Base-by-base conservation (phyloP, 2,888 invertebrate genomes). In the Dendrolimus pini region DNA sequence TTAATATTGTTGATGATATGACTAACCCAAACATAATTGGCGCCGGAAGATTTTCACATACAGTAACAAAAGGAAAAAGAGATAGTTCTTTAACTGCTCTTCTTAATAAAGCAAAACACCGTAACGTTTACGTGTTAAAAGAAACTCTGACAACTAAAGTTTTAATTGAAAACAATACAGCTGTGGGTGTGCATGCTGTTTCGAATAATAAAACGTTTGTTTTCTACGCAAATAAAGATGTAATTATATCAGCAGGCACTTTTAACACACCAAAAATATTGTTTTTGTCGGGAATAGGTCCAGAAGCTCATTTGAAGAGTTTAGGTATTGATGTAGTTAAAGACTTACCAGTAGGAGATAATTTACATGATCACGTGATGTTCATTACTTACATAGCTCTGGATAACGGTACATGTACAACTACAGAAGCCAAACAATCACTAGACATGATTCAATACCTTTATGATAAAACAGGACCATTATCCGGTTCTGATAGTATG, bases 301-400 rank as follows among this genome's bases (percentile, higher is more conserved):
- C 85, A 0, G 75, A 71, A 57, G 60, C 75, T 0, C 75, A 78
- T 59, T 69, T 88, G 18, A 58, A 73, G 2, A 60, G 74, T 0
- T 54, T 83, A 6, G 74, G 66, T 0, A 77, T 87, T 41, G 63
- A 75, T 0, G 66, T 82, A 0, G 63, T 79, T 0, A 60, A 71
- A 58, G 80, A 87, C 56, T 64, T 85, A 53, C 84, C 88, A 0
- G 85, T 88, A 0, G 88, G 88, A 1, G 71, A 79, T 10, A 86
- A 87, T 59, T 70, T 87, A 2, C 83, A 85, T 55, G 88, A 88
- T 53, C 88, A 88, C 57, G 64, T 77, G 1, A 85, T 85, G 84
- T 77, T 78, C 7, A 56, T 85, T 0, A 78, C 74, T 53, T 82
- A 74, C 61, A 61, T 86, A 10, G 73, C 75, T 10, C 78, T 77